phyloP scores from a whole-genome alignment of 2,113 vertebrate species.

The Columba livia region DNA sequence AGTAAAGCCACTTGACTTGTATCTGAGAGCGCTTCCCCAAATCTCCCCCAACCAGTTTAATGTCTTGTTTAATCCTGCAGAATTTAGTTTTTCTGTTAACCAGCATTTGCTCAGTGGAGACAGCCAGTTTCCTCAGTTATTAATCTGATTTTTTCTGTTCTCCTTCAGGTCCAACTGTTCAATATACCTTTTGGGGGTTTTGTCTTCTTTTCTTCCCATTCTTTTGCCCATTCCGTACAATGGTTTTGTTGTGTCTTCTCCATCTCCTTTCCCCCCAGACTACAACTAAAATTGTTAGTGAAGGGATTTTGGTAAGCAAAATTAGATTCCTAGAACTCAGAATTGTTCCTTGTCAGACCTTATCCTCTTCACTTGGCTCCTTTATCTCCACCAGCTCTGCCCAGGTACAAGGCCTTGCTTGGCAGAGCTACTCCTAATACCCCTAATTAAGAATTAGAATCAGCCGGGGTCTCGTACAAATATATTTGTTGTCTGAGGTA shows the following conservation, averaged over 20 bases:
- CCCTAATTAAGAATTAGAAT: not conserved
- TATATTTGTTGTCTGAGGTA: not conserved
- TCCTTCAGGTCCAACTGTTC: not conserved
- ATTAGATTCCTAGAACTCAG: constrained; percentile 24
- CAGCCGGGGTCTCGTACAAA: not conserved
- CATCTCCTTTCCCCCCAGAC: not conserved
- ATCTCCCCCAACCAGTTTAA: not conserved
- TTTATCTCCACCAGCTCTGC: not conserved
- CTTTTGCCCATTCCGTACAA: not conserved
- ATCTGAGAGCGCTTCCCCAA: not conserved
- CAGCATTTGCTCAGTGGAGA: not conserved
- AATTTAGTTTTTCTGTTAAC: constrained; percentile 39
- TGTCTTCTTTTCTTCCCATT: not conserved
- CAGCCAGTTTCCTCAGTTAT: not conserved
- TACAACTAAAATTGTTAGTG: constrained; percentile 1
- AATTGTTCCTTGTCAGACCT: constrained; percentile 17
- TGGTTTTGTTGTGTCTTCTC: not conserved
- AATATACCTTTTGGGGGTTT: not conserved
- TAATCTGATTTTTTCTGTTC: not conserved
- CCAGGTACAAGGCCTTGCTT: not conserved
- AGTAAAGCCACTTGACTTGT: constrained; percentile 17
- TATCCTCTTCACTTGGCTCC: not conserved
- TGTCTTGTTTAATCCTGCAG: not conserved
- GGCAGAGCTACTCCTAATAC: not conserved
- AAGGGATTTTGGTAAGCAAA: constrained; percentile 7